Evolutionary conservation across 2,888 invertebrate species (phyloP), one percentile per base, ranked within the genome.

Genomic region (Troides oblongomaculatus): DNA sequence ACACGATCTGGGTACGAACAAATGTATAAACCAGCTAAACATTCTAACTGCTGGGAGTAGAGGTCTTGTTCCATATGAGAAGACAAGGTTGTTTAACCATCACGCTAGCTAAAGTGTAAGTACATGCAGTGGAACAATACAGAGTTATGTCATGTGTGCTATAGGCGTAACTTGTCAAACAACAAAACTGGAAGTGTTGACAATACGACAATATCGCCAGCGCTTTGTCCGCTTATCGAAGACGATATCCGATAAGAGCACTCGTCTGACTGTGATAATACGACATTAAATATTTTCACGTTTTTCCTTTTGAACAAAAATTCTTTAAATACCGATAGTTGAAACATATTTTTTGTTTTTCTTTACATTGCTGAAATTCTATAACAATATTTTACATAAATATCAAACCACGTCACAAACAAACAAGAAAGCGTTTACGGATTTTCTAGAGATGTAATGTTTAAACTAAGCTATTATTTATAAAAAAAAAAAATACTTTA

Each of bases 151-250:
- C 56, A 50, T 36, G 57, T 58, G 62, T 65, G 64, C 62, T 39
- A 14, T 62, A 69, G 36, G 25, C 36, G 23, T 58, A 58, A 43
- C 30, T 62, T 65, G 58, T 14, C 66, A 64, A 70, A 66, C 66
- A 70, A 63, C 43, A 64, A 61, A 53, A 30, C 17, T 58, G 39
- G 63, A 58, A 53, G 53, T 70, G 63, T 68, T 57, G 39, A 65
- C 64, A 64, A 56, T 53, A 30, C 17, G 46, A 66, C 59, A 62
- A 53, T 70, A 59, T 70, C 59, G 58, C 30, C n/a, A 60, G 63
- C 53, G 63, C 66, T 63, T 70, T 70, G 70, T 66, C 53, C 66
- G 63, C 59, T 66, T 70, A 70, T 70, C 70, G 50, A 63, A 59
- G 53, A 25, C 39, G 30, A 65, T 66, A 70, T 66, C 70, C 66